Base-by-base conservation (phyloP, 2,888 invertebrate genomes). In the Amblyjoppa proteus region DNA sequence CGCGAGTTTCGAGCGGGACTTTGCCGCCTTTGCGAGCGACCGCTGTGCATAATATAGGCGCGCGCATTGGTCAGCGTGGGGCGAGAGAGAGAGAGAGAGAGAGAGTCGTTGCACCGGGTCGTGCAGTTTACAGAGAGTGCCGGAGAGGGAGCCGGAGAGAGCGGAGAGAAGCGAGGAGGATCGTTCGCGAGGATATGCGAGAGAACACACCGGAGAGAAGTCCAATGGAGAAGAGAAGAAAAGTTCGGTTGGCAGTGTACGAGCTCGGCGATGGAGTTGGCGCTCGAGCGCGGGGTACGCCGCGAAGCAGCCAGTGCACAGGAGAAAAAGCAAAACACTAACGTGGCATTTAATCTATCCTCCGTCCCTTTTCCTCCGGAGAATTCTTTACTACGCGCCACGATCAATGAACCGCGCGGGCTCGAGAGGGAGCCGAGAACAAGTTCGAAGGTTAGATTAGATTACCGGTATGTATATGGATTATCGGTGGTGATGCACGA, bases 61-160 rank as follows among this genome's bases (percentile, higher is more conserved):
- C 34, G 16, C 66, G 34, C 38, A 9, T 28, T 38, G 31, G 66
- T 66, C 38, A 49, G 53, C 38, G 66, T 66, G 6, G 51, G 84
- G 84, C 71, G 80, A 80, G 34, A 66, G 76, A 76, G 66, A 68
- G 70, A 78, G 61, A 81, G 64, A 81, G 85, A 53, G 87, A 76
- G 34, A 66, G 76, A 77, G 68, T 77, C 68, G 66, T 77, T 77
- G 76, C 68, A 56, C 76, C 68, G 34, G 61, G 83, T 53, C 70
- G 51, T 81, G 80, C 38, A 61, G 69, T 58, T 69, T 61, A 34
- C 66, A 51, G 58, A 61, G 58, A 53, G 58, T 11, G 73, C 38
- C 79, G 28, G 83, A 68, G 38, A 69, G 58, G 66, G 70, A 87
- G 13, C 13, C 61, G 20, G 20, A 20, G 56, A 41, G 68, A 56